These are phyloP conservation scores for Theristicus caerulescens DNA, from an alignment of 2,113 vertebrate genomes.

Conservation along the genomic window DNA sequence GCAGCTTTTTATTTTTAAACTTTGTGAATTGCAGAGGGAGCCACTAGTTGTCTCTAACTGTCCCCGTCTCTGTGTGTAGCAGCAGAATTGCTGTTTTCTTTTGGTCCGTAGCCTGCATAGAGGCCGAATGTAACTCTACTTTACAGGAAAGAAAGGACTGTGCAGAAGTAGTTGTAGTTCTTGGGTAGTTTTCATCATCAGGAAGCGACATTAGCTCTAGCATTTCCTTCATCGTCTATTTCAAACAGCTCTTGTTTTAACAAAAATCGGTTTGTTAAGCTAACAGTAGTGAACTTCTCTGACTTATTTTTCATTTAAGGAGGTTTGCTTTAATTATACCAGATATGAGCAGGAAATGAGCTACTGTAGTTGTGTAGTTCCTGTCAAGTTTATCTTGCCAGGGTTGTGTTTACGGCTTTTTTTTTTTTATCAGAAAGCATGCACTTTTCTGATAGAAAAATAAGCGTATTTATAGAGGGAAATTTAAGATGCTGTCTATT, in stretches of 20 bases:
- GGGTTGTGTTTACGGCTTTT: not conserved
- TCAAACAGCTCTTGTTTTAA: not conserved
- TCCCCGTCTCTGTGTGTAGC: not conserved
- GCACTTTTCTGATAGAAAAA: not conserved
- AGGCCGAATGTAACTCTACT: not conserved
- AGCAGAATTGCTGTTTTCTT: not conserved
- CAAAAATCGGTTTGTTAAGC: not conserved
- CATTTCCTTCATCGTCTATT: not conserved
- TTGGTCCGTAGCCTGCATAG: not conserved
- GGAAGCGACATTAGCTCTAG: constrained; percentile 37
- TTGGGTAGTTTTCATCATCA: constrained; percentile 70
- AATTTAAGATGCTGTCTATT: not conserved
- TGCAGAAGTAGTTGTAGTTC: constrained; percentile 57
- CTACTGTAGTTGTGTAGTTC: constrained; percentile 20
- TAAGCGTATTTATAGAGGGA: not conserved
- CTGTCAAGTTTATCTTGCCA: constrained; percentile 48
- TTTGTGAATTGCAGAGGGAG: constrained; percentile 32
- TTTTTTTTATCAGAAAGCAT: accelerated
- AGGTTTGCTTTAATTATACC: constrained; percentile 6
- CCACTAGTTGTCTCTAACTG: constrained; percentile 17
- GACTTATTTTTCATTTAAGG: not conserved
- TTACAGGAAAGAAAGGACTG: constrained; percentile 44
- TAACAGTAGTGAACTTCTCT: not conserved
- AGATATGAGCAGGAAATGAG: constrained; percentile 12
- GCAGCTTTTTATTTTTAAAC: constrained; percentile 48